Conservation (phyloP, 2,797 vertebrate species). For the Bucorvus abyssinicus region DNA sequence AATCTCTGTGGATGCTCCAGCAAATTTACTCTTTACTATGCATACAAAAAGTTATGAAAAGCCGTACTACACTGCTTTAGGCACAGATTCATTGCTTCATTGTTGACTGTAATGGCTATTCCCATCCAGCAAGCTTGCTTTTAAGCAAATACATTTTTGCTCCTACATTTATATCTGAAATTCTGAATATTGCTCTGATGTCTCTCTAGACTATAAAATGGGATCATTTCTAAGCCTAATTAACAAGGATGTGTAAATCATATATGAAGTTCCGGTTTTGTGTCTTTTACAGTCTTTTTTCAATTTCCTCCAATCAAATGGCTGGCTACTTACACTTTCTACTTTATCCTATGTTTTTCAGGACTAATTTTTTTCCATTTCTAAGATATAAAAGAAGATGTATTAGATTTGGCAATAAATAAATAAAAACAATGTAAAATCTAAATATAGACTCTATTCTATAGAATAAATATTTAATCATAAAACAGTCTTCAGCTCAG, state of each 20-base stretch:
- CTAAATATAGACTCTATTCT: neutral
- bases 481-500: neutral
- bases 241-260: neutral
- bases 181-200: conserved; percentile 53
- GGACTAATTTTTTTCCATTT: neutral
- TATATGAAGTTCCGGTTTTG: neutral
- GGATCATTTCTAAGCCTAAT: conserved; percentile 41
- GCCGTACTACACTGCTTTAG: conserved; percentile 75
- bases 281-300: neutral
- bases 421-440: neutral
- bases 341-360: neutral
- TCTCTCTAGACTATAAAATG: conserved; percentile 43
- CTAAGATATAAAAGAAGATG: neutral
- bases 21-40: conserved; percentile 78
- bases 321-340: neutral
- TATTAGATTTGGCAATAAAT: neutral
- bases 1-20: conserved; percentile 78
- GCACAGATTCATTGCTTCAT: conserved; percentile 75
- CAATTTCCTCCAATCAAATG: neutral
- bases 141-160: conserved; percentile 57
- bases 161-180: conserved; percentile 42
- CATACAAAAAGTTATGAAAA: conserved; percentile 76
- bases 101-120: conserved; percentile 68
- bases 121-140: conserved; percentile 59
- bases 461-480: neutral